Evolutionary conservation across 2,113 vertebrate genomes (phyloP).

Genomic region (Tonatia bakeri): DNA sequence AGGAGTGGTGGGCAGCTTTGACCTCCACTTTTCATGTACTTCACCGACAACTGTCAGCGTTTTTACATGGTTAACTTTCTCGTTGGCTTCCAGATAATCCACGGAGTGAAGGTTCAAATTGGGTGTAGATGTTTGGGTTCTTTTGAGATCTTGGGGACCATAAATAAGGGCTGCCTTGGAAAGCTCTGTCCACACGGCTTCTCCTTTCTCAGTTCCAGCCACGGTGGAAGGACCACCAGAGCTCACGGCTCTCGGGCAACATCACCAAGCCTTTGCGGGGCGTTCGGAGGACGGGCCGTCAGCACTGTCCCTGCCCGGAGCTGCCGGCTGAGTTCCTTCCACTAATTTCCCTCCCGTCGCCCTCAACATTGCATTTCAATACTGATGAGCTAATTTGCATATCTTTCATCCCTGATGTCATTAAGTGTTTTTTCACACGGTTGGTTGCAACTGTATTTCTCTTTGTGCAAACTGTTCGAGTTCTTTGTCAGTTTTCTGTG

Average conservation of each 20-base stretch:
- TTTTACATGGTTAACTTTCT: not conserved
- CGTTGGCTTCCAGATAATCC: not conserved
- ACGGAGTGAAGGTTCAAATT: not conserved
- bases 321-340: not conserved
- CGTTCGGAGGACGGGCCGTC: accelerated
- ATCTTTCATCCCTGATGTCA: not conserved
- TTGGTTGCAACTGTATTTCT: not conserved
- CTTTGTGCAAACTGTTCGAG: not conserved
- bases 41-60: not conserved
- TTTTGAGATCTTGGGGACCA: not conserved
- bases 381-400: not conserved
- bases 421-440: not conserved
- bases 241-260: not conserved
- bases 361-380: not conserved
- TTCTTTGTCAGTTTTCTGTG: not conserved
- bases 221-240: not conserved
- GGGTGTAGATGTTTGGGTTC: not conserved
- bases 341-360: not conserved
- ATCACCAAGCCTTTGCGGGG: not conserved
- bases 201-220: not conserved
- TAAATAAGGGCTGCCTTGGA: not conserved
- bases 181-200: not conserved
- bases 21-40: not conserved
- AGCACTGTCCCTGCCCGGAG: accelerated
- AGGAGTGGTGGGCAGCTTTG: not conserved